A percentile compares a stretch with the other conserved stretches of the same genome.
Conservation (phyloP, 2,888 invertebrate species). For the Diarsia mendica region DNA sequence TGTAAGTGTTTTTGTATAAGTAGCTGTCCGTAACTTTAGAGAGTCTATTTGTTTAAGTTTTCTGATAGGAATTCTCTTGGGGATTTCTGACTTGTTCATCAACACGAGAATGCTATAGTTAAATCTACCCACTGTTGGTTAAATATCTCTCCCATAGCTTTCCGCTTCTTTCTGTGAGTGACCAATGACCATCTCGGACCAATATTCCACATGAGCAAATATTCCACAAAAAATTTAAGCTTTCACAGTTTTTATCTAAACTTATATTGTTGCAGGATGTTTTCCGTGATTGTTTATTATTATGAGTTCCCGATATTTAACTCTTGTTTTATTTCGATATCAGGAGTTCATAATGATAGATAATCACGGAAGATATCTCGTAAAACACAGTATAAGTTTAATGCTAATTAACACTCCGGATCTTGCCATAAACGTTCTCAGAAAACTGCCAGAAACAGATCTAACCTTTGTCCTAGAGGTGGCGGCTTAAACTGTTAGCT, state of each 20-base stretch:
- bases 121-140: not conserved
- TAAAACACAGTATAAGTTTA: not conserved
- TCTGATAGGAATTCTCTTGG: not conserved
- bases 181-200: not conserved
- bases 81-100: not conserved
- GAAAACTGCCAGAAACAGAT: not conserved
- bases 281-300: too few species aligned
- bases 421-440: not conserved
- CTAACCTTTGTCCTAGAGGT: not conserved
- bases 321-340: too few species aligned
- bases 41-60: constrained; percentile 1
- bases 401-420: not conserved
- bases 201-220: not conserved
- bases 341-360: too few species aligned
- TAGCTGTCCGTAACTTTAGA: not conserved
- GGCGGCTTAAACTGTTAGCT: not conserved
- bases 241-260: too few species aligned
- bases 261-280: too few species aligned
- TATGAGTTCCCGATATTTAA: too few species aligned
- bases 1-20: constrained; percentile 25
- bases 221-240: not conserved
- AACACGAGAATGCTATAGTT: not conserved
- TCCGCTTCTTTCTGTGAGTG: not conserved
- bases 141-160: not conserved
- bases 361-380: too few species aligned